Percentiles rank a stretch among this genome's conserved stretches.
Evolutionary conservation across 2,888 invertebrate genomes (phyloP).

Genomic region (Desoria tigrina): DNA sequence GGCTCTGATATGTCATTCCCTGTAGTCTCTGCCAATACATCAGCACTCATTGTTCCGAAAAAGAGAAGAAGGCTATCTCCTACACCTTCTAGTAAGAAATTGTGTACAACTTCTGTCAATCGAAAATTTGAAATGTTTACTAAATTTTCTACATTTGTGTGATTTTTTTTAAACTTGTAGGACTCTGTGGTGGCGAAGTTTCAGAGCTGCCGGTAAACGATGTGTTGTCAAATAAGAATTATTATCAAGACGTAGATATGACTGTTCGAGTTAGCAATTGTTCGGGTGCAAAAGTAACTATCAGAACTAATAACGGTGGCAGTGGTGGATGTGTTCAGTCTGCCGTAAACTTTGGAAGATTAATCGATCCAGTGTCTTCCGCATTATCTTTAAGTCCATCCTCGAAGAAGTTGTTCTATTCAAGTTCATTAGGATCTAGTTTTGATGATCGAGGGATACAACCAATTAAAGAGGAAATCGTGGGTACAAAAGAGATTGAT

Average conservation of each 20-base stretch:
- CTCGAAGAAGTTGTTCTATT: neutral
- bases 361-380: conserved; percentile 35
- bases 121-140: too few relatives aligned
- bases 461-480: too few relatives aligned
- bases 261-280: conserved; percentile 50
- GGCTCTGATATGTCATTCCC: conserved; percentile 12
- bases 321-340: conserved; percentile 40
- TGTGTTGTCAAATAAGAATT: conserved; percentile 29
- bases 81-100: conserved; percentile 44
- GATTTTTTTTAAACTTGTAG: too few relatives aligned
- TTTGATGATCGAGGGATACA: neutral
- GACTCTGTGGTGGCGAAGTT: conserved; percentile 50
- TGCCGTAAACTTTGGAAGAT: conserved; percentile 20
- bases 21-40: conserved; percentile 12
- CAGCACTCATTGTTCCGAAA: conserved; percentile 47
- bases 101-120: too few relatives aligned
- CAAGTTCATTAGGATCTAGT: neutral
- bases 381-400: conserved; percentile 20
- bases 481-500: too few relatives aligned
- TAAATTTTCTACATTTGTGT: too few relatives aligned
- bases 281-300: conserved; percentile 51
- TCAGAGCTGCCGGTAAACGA: conserved; percentile 46
- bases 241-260: conserved; percentile 51
- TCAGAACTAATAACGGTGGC: conserved; percentile 40
- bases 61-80: conserved; percentile 50